Evolutionary conservation across 2,113 vertebrate genomes (phyloP).

Genomic region (Pseudorasbora parva): DNA sequence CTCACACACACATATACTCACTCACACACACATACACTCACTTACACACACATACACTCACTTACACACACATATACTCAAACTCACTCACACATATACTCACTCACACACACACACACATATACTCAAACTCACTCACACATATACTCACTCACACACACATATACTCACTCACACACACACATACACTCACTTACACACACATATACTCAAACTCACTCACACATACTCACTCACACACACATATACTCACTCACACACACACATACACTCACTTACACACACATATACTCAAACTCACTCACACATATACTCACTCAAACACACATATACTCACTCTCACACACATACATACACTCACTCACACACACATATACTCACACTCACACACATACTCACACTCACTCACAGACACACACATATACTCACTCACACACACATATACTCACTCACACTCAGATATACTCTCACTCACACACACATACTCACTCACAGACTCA

Average conservation of each 20-base stretch:
- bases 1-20: no score
- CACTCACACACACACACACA: neutral
- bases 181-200: slow-evolving; percentile 1
- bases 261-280: no score
- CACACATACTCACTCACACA: neutral
- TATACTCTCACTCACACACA: neutral
- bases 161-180: slow-evolving; percentile 13
- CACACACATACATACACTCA: no score
- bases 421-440: no score
- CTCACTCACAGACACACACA: neutral
- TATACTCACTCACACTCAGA: no score
- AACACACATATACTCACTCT: neutral
- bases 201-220: neutral
- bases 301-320: neutral
- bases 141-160: slow-evolving; percentile 33
- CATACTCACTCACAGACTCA: no score
- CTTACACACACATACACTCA: neutral
- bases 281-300: no score
- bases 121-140: neutral
- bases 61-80: neutral
- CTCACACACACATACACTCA: no score
- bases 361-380: no score
- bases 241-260: neutral
- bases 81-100: slow-evolving; percentile 9
- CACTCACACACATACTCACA: neutral